Conservation (phyloP, 2,797 vertebrate genomes). For the Euthynnus affinis region DNA sequence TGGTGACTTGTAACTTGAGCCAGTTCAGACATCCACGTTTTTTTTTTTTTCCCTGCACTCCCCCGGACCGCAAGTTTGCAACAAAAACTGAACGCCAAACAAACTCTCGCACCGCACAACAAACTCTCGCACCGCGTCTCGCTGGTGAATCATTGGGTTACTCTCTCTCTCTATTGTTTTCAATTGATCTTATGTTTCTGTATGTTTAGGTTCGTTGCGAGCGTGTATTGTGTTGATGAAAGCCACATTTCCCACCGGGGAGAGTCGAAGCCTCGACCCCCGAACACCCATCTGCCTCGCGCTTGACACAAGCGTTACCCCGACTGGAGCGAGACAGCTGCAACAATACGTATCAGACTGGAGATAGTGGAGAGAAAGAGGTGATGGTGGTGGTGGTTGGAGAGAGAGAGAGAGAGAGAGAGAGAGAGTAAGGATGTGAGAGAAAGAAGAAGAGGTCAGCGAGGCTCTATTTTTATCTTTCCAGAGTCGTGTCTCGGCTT, state of each 20-base stretch:
- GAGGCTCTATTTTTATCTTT: conserved; percentile 72
- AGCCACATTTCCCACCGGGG: conserved; percentile 44
- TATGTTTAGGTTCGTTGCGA: conserved; percentile 34
- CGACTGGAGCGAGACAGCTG: conserved; percentile 55
- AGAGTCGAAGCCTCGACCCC: conserved; percentile 35
- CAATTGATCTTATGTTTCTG: conserved; percentile 24
- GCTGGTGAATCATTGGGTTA: background rate
- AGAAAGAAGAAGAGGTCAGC: conserved; percentile 52
- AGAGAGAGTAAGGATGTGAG: background rate
- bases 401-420: background rate
- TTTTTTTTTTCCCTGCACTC: conserved; percentile 9
- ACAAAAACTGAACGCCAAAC: conserved; percentile 49
- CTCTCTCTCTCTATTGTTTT: conserved; percentile 7
- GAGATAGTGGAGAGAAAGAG: background rate
- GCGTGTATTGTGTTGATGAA: conserved; percentile 37
- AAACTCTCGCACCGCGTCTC: conserved; percentile 26
- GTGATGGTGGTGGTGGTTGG: too few species aligned
- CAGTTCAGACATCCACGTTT: conserved; percentile 41
- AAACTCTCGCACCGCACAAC: conserved; percentile 39
- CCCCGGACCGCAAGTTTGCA: conserved; percentile 26
- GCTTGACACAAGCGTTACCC: background rate
- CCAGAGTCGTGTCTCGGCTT: conserved; percentile 45
- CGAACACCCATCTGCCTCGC: conserved; percentile 5
- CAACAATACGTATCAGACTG: conserved; percentile 51
- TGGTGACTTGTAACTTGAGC: conserved; percentile 34